Evolutionary conservation across 2,888 invertebrate genomes (phyloP).

Genomic region (Chaetoderma sp.): DNA sequence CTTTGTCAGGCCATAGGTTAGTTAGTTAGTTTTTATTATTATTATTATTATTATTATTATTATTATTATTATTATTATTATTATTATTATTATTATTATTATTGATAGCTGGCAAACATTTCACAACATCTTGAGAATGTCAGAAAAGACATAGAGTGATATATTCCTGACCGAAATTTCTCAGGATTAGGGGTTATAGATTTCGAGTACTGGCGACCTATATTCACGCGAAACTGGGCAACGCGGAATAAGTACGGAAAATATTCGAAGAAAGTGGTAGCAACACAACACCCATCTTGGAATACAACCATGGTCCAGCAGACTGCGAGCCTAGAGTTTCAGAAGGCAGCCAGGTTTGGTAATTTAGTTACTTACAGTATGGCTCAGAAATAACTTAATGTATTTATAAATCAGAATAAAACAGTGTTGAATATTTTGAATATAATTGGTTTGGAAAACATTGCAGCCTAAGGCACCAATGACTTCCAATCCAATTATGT

Average conservation of each 20-base stretch:
- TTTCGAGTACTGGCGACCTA: conserved; percentile 86
- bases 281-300: conserved; percentile 77
- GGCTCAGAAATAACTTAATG: too few species aligned
- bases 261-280: conserved; percentile 77
- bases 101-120: conserved; percentile 78
- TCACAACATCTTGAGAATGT: conserved; percentile 76
- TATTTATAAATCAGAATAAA: too few species aligned
- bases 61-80: not conserved
- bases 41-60: too few species aligned
- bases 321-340: conserved; percentile 51
- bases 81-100: not conserved
- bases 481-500: too few species aligned
- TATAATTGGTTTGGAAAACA: too few species aligned
- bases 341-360: conserved; percentile 52
- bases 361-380: conserved; percentile 1
- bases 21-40: too few species aligned
- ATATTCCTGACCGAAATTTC: conserved; percentile 58
- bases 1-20: too few species aligned
- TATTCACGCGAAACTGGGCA: conserved; percentile 75
- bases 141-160: conserved; percentile 71
- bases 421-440: too few species aligned
- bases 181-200: conserved; percentile 82
- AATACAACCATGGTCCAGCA: conserved; percentile 73
- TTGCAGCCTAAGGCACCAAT: too few species aligned
- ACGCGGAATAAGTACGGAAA: conserved; percentile 77